phyloP scores from a whole-genome alignment of 2,888 invertebrate species.

The Pimpla rufipes region DNA sequence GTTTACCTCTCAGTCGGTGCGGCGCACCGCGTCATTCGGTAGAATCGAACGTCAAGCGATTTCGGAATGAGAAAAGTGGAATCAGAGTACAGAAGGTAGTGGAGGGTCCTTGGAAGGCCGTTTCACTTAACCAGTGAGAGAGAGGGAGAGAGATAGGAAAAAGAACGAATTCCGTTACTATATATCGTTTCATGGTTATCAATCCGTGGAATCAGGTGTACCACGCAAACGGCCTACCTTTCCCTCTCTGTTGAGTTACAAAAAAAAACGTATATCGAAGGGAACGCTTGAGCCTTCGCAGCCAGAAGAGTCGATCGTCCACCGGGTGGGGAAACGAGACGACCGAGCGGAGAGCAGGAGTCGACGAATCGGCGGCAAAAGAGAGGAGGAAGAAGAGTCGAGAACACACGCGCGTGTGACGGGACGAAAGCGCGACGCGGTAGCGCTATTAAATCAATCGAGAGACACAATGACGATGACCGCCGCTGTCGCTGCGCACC shows the following conservation, averaged over 20 bases:
- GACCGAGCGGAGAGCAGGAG: background rate
- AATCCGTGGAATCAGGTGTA: slow-evolving; percentile 47
- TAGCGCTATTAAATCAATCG: slow-evolving; percentile 60
- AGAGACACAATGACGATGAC: slow-evolving; percentile 40
- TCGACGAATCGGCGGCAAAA: too few species aligned
- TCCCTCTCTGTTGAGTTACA: slow-evolving; percentile 5
- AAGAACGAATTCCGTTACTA: slow-evolving; percentile 43
- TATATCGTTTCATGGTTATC: slow-evolving; percentile 60
- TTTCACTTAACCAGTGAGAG: slow-evolving; percentile 10
- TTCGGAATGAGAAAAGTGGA: slow-evolving; percentile 11
- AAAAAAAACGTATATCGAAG: slow-evolving; percentile 1
- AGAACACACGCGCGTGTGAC: background rate
- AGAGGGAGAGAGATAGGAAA: background rate
- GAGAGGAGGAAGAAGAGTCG: background rate
- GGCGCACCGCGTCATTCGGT: too few species aligned
- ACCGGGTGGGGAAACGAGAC: background rate
- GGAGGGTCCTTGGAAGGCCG: slow-evolving; percentile 56
- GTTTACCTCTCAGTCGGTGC: too few species aligned
- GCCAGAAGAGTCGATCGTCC: slow-evolving; percentile 21
- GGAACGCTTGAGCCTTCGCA: slow-evolving; percentile 14
- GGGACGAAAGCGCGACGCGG: slow-evolving; percentile 28
- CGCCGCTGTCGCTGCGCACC: background rate
- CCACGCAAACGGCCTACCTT: slow-evolving; percentile 19
- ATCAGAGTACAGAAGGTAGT: slow-evolving; percentile 1
- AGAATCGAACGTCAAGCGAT: background rate